A percentile compares a stretch with the other conserved stretches of the same genome.
These are phyloP conservation scores for Microplitis demolitor DNA, from an alignment of 1,140 invertebrate genomes.

Conservation along the genomic window DNA sequence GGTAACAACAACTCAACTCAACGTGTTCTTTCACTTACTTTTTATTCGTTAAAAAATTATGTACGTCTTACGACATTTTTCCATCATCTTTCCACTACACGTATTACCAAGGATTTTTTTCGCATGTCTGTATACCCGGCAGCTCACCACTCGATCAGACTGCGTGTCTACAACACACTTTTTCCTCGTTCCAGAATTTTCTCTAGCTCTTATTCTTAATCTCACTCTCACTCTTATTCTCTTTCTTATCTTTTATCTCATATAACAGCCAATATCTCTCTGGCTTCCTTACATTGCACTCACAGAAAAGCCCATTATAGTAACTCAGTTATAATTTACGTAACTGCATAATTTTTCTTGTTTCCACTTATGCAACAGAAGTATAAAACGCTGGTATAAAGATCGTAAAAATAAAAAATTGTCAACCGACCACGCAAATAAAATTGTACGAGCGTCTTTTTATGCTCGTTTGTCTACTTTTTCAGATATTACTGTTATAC, in stretches of 20 bases:
- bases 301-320: constrained; percentile 41
- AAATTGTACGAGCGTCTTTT: constrained; percentile 39
- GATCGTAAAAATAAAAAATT: constrained; percentile 56
- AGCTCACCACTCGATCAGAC: too few relatives aligned
- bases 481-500: not conserved
- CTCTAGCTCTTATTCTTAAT: not conserved
- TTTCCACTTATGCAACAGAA: constrained; percentile 52
- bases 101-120: too few relatives aligned
- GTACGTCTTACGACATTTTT: not conserved
- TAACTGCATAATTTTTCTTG: constrained; percentile 56
- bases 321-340: constrained; percentile 49
- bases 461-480: constrained; percentile 1
- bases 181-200: too few relatives aligned
- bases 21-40: too few relatives aligned
- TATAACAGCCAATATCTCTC: not conserved
- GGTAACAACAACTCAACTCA: too few relatives aligned
- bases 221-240: not conserved
- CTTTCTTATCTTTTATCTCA: not conserved
- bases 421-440: constrained; percentile 38
- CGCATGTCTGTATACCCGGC: too few relatives aligned
- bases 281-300: not conserved
- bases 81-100: not conserved
- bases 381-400: not conserved
- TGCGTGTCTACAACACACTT: too few relatives aligned
- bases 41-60: too few relatives aligned